Evolutionary conservation across 2,113 vertebrate species (phyloP), one percentile per base, ranked within the genome.

Genomic region (Nycticryphes semicollaris): DNA sequence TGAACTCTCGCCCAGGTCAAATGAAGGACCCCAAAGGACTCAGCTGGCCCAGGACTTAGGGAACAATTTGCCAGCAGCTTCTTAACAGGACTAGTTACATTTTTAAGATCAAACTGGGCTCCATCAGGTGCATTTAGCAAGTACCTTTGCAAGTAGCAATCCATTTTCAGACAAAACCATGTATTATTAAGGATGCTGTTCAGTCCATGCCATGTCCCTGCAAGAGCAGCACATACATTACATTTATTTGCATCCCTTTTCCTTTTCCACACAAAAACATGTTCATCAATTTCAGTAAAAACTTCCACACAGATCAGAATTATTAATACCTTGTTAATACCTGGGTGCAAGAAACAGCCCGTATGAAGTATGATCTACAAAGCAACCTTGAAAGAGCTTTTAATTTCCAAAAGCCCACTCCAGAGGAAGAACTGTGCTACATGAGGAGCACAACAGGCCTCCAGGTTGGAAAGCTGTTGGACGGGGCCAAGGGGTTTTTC

Each of bases 161-260:
- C 15, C 2, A 2, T 50, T 51, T 39, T 4, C 30, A 11, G 41
- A 7, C 5, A 4, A 21, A 51, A 3, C 16, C 17, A 0, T 0
- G 6, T 3, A 2, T 11, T 17, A 5, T 5, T 8, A 3, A 39
- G 68, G 76, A 8, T n/a, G 54, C 41, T 13, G 35, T 3, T 25
- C 57, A 2, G 4, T 9, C 35, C 39, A 21, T 1, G 28, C 30
- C 1, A 1, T 1, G 28, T 21, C 27, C 9, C 86, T 21, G 41
- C 79, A 3, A 4, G 37, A 45, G 47, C 53, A 50, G 21, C 39
- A 3, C 43, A 1, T 4, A 13, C 25, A 1, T 5, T 10, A 7
- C 23, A 12, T 22, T 23, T 9, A 0, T 23, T 35, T 9, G 12
- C 30, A 3, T 12, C 12, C 6, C 21, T 35, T 28, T 25, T 59